Evolutionary conservation across 2,113 vertebrate species (phyloP).

Genomic region (Nicator chloris): DNA sequence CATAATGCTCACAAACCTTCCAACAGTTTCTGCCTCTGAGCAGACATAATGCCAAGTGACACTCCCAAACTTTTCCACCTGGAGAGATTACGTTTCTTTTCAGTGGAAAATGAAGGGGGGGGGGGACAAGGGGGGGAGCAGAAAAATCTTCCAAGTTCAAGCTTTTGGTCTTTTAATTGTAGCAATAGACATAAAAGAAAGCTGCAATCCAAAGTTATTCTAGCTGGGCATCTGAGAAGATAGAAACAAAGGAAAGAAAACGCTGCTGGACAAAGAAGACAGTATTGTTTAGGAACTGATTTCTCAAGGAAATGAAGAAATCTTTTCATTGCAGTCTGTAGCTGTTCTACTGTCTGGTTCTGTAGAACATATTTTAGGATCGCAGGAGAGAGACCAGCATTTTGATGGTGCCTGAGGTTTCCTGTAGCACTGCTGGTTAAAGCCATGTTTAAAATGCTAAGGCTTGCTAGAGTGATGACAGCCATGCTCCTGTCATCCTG

Average conservation of each 20-base stretch:
- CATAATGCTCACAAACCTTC: background rate
- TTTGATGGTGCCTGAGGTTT: background rate
- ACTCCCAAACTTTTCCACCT: background rate
- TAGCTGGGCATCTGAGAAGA: background rate
- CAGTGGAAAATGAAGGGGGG: background rate
- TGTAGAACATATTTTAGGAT: background rate
- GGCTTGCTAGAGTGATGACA: background rate
- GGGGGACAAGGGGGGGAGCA: accelerated
- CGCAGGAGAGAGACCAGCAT: background rate
- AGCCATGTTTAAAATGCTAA: background rate
- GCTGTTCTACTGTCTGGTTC: background rate
- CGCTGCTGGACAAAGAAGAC: background rate
- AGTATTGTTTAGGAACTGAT: background rate
- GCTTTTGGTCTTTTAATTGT: background rate
- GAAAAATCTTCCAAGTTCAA: background rate
- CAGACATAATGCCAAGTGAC: background rate
- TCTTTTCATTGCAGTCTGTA: background rate
- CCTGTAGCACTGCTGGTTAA: background rate
- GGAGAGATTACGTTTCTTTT: background rate
- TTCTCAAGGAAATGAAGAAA: background rate
- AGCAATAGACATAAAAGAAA: background rate
- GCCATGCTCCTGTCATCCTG: background rate
- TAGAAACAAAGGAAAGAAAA: background rate
- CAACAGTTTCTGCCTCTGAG: background rate
- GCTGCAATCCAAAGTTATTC: background rate